Conservation (phyloP, 2,113 vertebrate genomes). For the Baryphthengus martii region DNA sequence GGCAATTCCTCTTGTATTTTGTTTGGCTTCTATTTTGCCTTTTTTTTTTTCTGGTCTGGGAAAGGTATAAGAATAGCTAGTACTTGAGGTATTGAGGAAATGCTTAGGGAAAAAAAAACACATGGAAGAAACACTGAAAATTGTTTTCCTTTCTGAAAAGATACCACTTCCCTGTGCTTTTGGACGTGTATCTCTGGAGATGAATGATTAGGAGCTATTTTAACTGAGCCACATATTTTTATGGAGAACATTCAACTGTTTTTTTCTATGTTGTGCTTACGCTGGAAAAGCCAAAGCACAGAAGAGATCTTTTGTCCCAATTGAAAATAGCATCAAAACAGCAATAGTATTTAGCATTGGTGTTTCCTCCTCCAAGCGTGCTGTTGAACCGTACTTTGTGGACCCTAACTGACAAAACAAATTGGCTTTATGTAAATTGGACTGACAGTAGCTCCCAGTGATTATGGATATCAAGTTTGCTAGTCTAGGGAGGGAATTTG, state of each 20-base stretch:
- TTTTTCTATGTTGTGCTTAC: neutral
- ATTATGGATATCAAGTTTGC: neutral
- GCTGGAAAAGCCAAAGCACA: neutral
- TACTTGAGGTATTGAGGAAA: conserved; percentile 37
- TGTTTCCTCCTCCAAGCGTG: neutral
- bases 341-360: neutral
- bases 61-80: conserved; percentile 35
- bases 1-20: conserved; percentile 67
- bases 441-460: conserved; percentile 19
- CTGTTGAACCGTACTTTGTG: neutral
- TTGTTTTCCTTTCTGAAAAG: conserved; percentile 29
- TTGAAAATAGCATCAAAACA: conserved; percentile 25
- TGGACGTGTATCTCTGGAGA: conserved; percentile 17
- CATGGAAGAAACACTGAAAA: neutral
- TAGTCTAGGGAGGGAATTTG: neutral
- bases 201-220: conserved; percentile 42
- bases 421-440: neutral
- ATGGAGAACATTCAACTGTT: conserved; percentile 3
- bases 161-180: neutral
- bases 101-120: neutral
- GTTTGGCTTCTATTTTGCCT: conserved; percentile 58
- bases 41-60: neutral
- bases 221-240: conserved; percentile 24
- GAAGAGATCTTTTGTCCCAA: conserved; percentile 6
- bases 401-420: neutral